Base-by-base conservation (phyloP, 2,888 invertebrate genomes). In the Argyra leucocephala region DNA sequence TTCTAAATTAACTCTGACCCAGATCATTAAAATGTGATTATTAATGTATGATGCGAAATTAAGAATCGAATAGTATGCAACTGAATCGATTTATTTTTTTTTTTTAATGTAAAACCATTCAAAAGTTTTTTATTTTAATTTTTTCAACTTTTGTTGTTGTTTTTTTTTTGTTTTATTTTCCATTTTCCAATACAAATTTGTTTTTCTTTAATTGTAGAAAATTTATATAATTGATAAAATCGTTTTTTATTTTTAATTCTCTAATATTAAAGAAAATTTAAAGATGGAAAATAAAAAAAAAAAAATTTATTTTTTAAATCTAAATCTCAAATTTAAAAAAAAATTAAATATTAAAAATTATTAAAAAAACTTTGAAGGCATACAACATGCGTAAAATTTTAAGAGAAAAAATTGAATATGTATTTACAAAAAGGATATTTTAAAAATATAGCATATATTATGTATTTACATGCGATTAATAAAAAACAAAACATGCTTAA, bases 1-100 rank as follows among this genome's bases (percentile, higher is more conserved):
- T 48, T 48, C 48, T 48, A 48, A 48, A 48, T 48, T 18, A 18
- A 48, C 48, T 48, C n/a, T n/a, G 48, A 48, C 18, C 5, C 9
- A 15, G 12, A 18, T 18, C n/a, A 48, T 15, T 48, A 3, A 48
- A 18, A 48, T 48, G 48, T 18, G 48, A 48, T n/a, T n/a, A n/a
- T n/a, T n/a, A n/a, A n/a, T n/a, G n/a, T n/a, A n/a, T n/a, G n/a
- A n/a, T n/a, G n/a, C n/a, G n/a, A n/a, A n/a, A 48, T 48, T 48
- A 48, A n/a, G n/a, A 48, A 48, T 48, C 48, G 48, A 48, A 48
- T 48, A 48, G 48, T 48, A 48, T 48, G 48, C 48, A 48, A n/a
- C 48, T 48, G 48, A 48, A 48, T 48, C 48, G 48, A 48, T 12
- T 48, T 48, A 18, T 48, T 3, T 15, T 48, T 48, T 48, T 48